Conservation (phyloP, 2,888 invertebrate species). For the Cryptocheilus praepositus region DNA sequence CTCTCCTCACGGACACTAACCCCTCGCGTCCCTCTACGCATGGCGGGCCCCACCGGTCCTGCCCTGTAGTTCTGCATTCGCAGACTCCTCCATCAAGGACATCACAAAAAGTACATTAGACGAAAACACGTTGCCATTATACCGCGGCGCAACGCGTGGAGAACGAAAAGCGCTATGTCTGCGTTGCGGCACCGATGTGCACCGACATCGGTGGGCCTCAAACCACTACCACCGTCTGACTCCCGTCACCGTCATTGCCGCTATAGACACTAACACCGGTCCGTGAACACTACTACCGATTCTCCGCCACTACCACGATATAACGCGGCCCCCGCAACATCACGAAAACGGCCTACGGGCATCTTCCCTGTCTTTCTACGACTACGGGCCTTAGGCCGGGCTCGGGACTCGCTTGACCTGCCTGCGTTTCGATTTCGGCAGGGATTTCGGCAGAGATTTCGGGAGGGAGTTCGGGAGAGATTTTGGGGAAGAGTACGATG, state of each 20-base stretch:
- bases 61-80: constrained; percentile 74
- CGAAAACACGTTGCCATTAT: constrained; percentile 74
- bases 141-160: constrained; percentile 61
- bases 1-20: constrained; percentile 36
- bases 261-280: constrained; percentile 30
- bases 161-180: constrained; percentile 58
- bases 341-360: constrained; percentile 51
- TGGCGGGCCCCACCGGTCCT: constrained; percentile 53
- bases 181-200: constrained; percentile 39
- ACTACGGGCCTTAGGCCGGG: constrained; percentile 57
- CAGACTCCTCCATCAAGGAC: constrained; percentile 75
- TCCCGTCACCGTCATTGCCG: constrained; percentile 36
- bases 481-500: no score
- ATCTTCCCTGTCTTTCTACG: constrained; percentile 51
- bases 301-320: constrained; percentile 2
- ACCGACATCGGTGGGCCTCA: constrained; percentile 12
- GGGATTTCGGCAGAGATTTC: no score
- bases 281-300: constrained; percentile 28
- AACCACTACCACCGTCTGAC: constrained; percentile 5
- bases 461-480: no score
- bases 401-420: constrained; percentile 38
- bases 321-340: constrained; percentile 49
- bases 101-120: constrained; percentile 75
- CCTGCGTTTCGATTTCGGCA: no score
- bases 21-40: constrained; percentile 40